phyloP scores from a whole-genome alignment of 2,113 vertebrate genomes.

The Solea solea region DNA sequence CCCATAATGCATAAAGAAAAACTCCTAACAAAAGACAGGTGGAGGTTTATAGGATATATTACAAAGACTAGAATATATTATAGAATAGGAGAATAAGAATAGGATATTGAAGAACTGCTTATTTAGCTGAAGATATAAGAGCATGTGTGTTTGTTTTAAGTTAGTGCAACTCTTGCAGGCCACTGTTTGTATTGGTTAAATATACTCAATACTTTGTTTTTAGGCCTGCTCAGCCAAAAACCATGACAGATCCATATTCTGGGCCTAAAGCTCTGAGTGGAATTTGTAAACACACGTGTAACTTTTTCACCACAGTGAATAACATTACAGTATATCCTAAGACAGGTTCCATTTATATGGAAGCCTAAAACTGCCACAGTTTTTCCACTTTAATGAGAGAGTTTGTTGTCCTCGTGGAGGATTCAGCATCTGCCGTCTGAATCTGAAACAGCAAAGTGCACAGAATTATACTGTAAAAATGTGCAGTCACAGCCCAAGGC shows the following conservation, averaged over 20 bases:
- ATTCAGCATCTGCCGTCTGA: too few species aligned
- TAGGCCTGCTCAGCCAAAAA: not conserved
- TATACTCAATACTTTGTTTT: conserved; percentile 19
- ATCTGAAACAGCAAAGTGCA: too few species aligned
- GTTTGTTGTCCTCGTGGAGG: too few species aligned
- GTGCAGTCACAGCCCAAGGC: too few species aligned
- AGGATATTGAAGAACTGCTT: too few species aligned
- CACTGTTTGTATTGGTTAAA: conserved; percentile 2
- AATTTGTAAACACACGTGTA: conserved; percentile 14
- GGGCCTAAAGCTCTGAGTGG: not conserved
- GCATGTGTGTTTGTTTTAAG: conserved; percentile 1
- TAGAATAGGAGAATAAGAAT: too few species aligned
- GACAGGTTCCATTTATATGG: not conserved
- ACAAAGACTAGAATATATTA: too few species aligned
- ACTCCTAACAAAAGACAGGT: too few species aligned
- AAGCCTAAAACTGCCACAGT: too few species aligned
- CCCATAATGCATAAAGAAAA: not conserved
- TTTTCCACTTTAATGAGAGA: too few species aligned
- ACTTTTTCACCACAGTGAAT: conserved; percentile 4
- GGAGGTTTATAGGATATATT: too few species aligned
- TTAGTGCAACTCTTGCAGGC: not conserved
- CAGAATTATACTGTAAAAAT: too few species aligned
- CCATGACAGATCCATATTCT: conserved; percentile 9
- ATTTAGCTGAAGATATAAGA: not conserved
- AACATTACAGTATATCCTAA: not conserved